Percentiles rank a stretch among this genome's conserved stretches.
Conservation (phyloP, 2,113 vertebrate species). For the Hypanus sabinus region DNA sequence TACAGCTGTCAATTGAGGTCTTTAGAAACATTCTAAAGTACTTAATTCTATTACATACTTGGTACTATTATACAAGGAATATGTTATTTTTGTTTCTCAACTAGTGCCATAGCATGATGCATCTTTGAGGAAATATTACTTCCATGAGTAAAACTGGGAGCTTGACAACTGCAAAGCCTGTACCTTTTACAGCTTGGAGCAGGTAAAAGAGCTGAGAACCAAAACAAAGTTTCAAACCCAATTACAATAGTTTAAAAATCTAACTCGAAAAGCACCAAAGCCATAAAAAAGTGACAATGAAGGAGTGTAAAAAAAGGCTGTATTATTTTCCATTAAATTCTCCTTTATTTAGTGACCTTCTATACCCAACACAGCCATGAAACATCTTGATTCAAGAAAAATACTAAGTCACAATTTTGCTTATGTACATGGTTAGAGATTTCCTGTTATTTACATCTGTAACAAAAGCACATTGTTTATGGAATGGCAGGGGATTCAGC, state of each 20-base stretch:
- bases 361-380: neutral
- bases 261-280: neutral
- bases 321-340: neutral
- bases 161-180: neutral
- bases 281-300: neutral
- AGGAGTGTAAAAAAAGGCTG: neutral
- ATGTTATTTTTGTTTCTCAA: neutral
- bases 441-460: neutral
- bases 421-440: neutral
- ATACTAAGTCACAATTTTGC: neutral
- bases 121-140: neutral
- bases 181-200: neutral
- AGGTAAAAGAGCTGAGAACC: neutral
- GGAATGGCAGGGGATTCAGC: constrained; percentile 6
- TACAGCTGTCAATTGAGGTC: no score
- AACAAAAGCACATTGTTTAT: neutral
- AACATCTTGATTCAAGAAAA: neutral
- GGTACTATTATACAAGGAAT: neutral
- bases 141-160: neutral
- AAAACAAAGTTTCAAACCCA: neutral
- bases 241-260: neutral
- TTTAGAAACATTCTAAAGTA: neutral
- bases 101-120: neutral
- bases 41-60: neutral
- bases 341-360: neutral